These are phyloP conservation scores for Drosophila percnosoma DNA, from an alignment of 2,888 invertebrate genomes.

Conservation along the genomic window DNA sequence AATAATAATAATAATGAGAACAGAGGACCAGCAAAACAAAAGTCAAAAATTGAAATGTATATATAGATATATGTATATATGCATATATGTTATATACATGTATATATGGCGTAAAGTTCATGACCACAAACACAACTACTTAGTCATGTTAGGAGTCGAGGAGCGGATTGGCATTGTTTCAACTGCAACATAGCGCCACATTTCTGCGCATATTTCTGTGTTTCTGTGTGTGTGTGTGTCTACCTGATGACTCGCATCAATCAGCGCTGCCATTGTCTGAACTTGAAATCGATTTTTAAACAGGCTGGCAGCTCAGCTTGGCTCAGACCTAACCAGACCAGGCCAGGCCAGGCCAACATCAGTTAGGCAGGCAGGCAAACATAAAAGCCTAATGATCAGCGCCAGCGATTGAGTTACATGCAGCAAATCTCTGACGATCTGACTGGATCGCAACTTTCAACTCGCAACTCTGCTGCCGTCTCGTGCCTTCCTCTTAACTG, in stretches of 20 bases:
- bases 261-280: slow-evolving; percentile 74
- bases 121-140: slow-evolving; percentile 60
- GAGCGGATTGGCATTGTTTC: slow-evolving; percentile 60
- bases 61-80: background rate
- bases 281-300: slow-evolving; percentile 76
- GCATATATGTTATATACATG: background rate
- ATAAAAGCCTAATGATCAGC: slow-evolving; percentile 79
- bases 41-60: slow-evolving; percentile 42
- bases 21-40: slow-evolving; percentile 13
- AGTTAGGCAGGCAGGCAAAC: slow-evolving; percentile 51
- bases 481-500: slow-evolving; percentile 57
- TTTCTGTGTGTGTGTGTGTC: slow-evolving; percentile 2
- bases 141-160: slow-evolving; percentile 48
- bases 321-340: slow-evolving; percentile 3
- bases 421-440: slow-evolving; percentile 68
- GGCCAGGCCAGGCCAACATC: slow-evolving; percentile 10
- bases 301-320: slow-evolving; percentile 40
- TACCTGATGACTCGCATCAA: slow-evolving; percentile 71
- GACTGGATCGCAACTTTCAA: slow-evolving; percentile 24
- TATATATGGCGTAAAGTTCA: slow-evolving; percentile 51
- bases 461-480: slow-evolving; percentile 2
- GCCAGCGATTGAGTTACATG: slow-evolving; percentile 80
- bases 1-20: background rate
- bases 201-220: slow-evolving; percentile 17
- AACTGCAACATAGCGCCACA: slow-evolving; percentile 57